Percentiles rank a stretch among this genome's conserved stretches.
phyloP scores from a whole-genome alignment of 2,888 invertebrate genomes.

The Siphlonurus alternatus region DNA sequence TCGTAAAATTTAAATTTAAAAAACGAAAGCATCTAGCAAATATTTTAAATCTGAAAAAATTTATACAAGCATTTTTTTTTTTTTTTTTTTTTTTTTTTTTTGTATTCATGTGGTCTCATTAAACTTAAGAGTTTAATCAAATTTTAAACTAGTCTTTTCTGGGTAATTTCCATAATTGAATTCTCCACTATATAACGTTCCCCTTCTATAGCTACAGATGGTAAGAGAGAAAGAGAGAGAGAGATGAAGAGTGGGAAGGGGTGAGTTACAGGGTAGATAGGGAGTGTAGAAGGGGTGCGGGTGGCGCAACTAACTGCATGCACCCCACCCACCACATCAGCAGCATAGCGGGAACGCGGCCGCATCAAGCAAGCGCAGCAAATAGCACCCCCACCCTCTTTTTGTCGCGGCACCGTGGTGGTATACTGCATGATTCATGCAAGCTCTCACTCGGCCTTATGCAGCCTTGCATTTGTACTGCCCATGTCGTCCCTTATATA shows the following conservation, averaged over 20 bases:
- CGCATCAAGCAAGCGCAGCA: no score
- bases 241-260: no score
- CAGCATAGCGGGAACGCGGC: not conserved
- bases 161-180: not conserved
- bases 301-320: not conserved
- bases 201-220: not conserved
- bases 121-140: not conserved
- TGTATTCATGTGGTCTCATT: not conserved
- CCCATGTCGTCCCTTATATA: not conserved
- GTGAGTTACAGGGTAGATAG: no score
- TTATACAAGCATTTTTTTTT: no score
- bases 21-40: no score
- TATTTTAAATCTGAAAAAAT: no score
- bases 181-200: not conserved
- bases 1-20: no score
- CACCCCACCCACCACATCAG: not conserved
- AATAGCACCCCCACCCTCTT: no score
- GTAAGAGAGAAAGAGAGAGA: not conserved
- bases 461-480: not conserved
- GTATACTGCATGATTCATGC: not conserved
- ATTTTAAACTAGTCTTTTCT: not conserved
- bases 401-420: no score
- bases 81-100: not conserved
- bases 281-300: not conserved
- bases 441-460: not conserved